These are phyloP conservation scores for Catharus fuscescens DNA, from an alignment of 2,113 vertebrate genomes.

Conservation along the genomic window DNA sequence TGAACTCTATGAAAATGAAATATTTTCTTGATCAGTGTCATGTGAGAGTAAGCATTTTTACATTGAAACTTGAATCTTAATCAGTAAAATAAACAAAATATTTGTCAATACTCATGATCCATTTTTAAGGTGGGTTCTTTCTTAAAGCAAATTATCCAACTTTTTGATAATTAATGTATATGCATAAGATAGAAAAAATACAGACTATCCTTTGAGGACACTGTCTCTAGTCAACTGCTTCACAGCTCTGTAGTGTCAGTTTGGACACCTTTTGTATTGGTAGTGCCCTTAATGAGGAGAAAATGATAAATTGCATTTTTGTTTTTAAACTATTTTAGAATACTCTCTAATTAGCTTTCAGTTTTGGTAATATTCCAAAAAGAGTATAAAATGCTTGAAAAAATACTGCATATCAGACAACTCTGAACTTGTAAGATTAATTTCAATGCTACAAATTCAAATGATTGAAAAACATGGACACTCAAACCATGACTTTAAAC, in stretches of 20 bases:
- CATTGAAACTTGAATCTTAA: slow-evolving; percentile 69
- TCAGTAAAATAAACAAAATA: slow-evolving; percentile 62
- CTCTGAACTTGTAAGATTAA: slow-evolving; percentile 7
- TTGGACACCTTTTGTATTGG: slow-evolving; percentile 72
- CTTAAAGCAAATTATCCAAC: slow-evolving; percentile 70
- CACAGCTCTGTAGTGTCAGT: slow-evolving; percentile 61
- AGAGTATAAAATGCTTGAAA: slow-evolving; percentile 41
- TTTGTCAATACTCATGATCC: slow-evolving; percentile 71
- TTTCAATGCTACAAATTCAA: slow-evolving; percentile 27
- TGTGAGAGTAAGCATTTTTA: slow-evolving; percentile 74
- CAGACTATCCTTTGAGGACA: slow-evolving; percentile 57
- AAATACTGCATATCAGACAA: slow-evolving; percentile 26
- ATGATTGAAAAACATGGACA: slow-evolving; percentile 14
- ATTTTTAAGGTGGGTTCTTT: slow-evolving; percentile 74
- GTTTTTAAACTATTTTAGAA: slow-evolving; percentile 71
- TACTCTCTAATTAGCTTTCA: slow-evolving; percentile 1
- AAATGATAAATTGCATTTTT: slow-evolving; percentile 54
- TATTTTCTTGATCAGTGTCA: slow-evolving; percentile 65
- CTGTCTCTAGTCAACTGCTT: slow-evolving; percentile 61
- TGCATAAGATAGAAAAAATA: slow-evolving; percentile 54
- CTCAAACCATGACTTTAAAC: slow-evolving; percentile 42
- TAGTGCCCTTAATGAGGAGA: slow-evolving; percentile 68
- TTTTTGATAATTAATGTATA: slow-evolving; percentile 75
- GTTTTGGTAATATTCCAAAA: background rate
- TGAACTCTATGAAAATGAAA: slow-evolving; percentile 62